phyloP scores from a whole-genome alignment of 2,797 vertebrate genomes.

The Tolypeutes matacus region DNA sequence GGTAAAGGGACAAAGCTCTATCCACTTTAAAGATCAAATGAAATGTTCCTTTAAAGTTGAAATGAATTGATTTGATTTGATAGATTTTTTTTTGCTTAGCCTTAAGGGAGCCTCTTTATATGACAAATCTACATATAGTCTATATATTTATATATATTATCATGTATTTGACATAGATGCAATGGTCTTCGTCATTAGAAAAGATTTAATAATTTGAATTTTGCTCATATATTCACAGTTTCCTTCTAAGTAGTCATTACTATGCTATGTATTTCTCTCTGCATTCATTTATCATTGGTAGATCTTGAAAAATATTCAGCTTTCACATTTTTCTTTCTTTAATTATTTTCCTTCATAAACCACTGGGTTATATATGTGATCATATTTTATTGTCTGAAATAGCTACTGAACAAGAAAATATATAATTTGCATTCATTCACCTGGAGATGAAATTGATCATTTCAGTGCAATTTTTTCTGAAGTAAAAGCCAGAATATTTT shows the following conservation, averaged over 20 bases:
- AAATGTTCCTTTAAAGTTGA: not conserved
- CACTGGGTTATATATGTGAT: not conserved
- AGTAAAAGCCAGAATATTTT: not conserved
- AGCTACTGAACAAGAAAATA: conserved; percentile 63
- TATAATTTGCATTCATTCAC: not conserved
- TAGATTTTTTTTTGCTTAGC: not conserved
- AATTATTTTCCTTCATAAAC: conserved; percentile 49
- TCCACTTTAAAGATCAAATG: not conserved
- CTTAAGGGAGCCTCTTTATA: not conserved
- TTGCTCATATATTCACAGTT: not conserved
- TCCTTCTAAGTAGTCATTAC: conserved; percentile 9
- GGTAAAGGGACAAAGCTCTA: not conserved
- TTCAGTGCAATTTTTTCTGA: conserved; percentile 43
- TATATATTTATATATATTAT: not conserved
- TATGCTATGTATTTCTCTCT: not conserved
- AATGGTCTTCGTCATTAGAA: not conserved
- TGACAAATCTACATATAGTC: not conserved
- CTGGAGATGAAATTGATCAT: conserved; percentile 59
- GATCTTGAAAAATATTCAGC: not conserved
- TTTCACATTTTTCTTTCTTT: not conserved
- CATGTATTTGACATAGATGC: not conserved
- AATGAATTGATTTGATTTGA: not conserved
- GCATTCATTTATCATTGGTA: not conserved
- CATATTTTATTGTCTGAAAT: conserved; percentile 27
- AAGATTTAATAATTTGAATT: not conserved